These are phyloP conservation scores for Dinomys branickii DNA, from an alignment of 2,113 vertebrate genomes.

Conservation along the genomic window DNA sequence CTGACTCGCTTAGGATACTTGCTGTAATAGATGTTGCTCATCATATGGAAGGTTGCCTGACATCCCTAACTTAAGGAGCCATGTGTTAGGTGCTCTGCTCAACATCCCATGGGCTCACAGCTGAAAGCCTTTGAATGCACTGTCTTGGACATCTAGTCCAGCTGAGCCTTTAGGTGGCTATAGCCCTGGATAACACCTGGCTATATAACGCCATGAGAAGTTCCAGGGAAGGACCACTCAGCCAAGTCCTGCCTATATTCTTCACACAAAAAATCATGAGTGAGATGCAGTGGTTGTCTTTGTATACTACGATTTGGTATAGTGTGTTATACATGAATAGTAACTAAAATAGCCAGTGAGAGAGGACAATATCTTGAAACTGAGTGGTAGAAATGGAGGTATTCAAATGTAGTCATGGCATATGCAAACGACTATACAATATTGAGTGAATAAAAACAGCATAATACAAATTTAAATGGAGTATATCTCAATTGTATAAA, in stretches of 20 bases:
- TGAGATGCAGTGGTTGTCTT: background rate
- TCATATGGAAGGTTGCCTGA: background rate
- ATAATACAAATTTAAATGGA: slow-evolving; percentile 11
- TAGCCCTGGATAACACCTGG: background rate
- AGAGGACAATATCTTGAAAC: background rate
- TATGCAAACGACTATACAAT: background rate
- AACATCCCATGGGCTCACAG: background rate
- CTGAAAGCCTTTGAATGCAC: background rate
- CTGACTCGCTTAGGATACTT: background rate
- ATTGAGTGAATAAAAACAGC: background rate
- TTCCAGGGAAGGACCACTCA: background rate
- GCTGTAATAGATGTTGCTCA: background rate
- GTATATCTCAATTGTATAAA: background rate
- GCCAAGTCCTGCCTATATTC: background rate
- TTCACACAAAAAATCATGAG: background rate
- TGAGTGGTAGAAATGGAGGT: background rate
- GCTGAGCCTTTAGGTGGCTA: background rate
- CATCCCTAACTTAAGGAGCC: background rate
- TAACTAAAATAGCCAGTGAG: background rate
- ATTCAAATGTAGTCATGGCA: background rate
- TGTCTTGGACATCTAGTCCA: background rate
- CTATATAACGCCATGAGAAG: background rate
- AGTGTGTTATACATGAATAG: background rate
- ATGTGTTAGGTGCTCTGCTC: background rate
- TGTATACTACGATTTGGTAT: background rate